Evolutionary conservation across 1,140 invertebrate species (phyloP), one percentile per base, ranked within the genome.

Genomic region (Lepidotrigona ventralis): DNA sequence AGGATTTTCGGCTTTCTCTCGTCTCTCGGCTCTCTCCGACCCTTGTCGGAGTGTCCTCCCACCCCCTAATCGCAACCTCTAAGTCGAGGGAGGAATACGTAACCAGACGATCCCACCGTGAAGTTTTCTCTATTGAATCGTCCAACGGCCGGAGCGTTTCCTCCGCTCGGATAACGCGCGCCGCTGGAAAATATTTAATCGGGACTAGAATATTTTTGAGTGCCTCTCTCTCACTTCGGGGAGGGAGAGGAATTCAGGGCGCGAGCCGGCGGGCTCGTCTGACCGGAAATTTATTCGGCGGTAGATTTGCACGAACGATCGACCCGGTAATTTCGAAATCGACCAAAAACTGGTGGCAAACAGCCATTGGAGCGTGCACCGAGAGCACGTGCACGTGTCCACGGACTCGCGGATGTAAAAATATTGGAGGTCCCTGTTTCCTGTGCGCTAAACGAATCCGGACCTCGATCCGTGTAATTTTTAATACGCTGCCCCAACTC

Each of bases 351-450:
- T 19, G 21, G 2, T 9, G 79, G 72, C 70, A 54, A 81, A 74
- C 58, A 51, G 23, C 5, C n/a, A 33, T 1, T 8, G 8, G 26
- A 54, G 26, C 69, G 78, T 72, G 56, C 54, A 39, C 68, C n/a
- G 11, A 17, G 6, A 39, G 39, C 39, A 46, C 39, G 39, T 46
- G 39, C 39, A 46, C 39, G 39, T 46, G 39, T 46, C 39, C 39
- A 54, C 39, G 33, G 70, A 73, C 51, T 81, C 58, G 46, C 39
- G 69, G 46, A 72, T 21, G 70, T 63, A 72, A 80, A 80, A 80
- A 80, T 80, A 80, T 46, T 69, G 39, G 8, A 46, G 39, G 39
- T 8, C 6, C 39, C 39, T 19, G 17, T 19, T 56, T 56, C 54
- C 12, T 46, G 39, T 46, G 6, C 39, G 6, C 39, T 46, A 46